Base-by-base conservation (phyloP, 2,888 invertebrate genomes). In the Octodonta nipae region DNA sequence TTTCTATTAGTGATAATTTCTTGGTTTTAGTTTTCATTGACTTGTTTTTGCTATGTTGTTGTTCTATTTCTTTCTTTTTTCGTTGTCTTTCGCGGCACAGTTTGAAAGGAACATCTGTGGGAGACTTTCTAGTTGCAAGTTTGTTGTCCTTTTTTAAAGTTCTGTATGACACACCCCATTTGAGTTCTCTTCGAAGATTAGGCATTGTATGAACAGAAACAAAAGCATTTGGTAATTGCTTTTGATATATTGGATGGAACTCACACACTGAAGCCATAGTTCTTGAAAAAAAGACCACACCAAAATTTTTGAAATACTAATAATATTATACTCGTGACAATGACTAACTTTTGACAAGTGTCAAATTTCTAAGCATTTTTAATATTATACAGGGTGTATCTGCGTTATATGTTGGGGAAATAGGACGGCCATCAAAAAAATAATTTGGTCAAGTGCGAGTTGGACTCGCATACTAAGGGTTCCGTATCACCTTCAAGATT, bases 1-100 rank as follows among this genome's bases (percentile, higher is more conserved):
- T 35, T 14, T 49, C 47, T 13, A 48, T 29, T 6, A 49, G 24
- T 3, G 44, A 32, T 3, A 43, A 33, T 30, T 48, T 46, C 17
- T 41, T 37, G 3, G 33, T 7, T 24, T 24, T 12, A 36, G 11
- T 5, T 22, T 27, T 13, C 13, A 26, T 28, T 11, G 8, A 6
- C 16, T 41, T 35, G 24, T 34, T 37, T 35, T 36, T 40, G 11
- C 16, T 16, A 28, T 28, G 35, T 26, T 24, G 13, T 35, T n/a
- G 8, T 16, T 25, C 11, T 15, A 25, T 27, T 13, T 10, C 6
- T 6, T n/a, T 28, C 16, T 13, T 38, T 33, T 17, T 17, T 25
- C 26, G 30, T 30, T 41, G 40, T 24, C 35, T 32, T 26, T 32
- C 41, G 5, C 41, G 35, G 13, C 42, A 47, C 12, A 41, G 30